Conservation (phyloP, 2,797 vertebrate genomes). For the Phrynocephalus forsythii region DNA sequence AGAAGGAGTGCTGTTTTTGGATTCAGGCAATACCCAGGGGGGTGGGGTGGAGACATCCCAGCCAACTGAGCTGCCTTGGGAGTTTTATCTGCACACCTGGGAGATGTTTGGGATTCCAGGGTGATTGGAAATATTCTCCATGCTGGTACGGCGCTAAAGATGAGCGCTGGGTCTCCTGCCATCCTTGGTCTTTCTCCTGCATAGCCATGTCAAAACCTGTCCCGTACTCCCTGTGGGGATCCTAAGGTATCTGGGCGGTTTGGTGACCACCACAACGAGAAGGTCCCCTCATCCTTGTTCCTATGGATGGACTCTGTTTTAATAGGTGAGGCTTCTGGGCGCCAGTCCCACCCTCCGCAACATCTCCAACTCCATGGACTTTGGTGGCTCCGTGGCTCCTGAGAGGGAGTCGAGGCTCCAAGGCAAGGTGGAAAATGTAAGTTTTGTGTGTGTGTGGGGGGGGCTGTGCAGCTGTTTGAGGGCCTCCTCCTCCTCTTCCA, state of each 20-base stretch:
- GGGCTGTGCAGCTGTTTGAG: no score
- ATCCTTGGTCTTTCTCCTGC: neutral
- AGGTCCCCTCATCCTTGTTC: neutral
- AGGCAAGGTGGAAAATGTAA: slow-evolving; percentile 85
- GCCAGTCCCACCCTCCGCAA: slow-evolving; percentile 83
- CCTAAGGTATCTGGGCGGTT: neutral
- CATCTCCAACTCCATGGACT: slow-evolving; percentile 64
- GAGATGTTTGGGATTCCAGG: no score
- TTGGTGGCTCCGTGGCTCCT: slow-evolving; percentile 10
- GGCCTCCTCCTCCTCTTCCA: no score
- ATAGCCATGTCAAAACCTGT: neutral
- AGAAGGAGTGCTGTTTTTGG: slow-evolving; percentile 54
- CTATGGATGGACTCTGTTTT: neutral
- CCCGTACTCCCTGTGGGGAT: neutral
- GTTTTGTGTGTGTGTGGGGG: neutral
- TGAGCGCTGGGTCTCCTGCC: neutral
- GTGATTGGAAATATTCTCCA: no score
- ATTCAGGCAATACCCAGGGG: neutral
- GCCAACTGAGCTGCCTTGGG: no score
- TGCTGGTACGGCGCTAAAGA: no score
- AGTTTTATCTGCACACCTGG: no score
- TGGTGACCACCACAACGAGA: neutral
- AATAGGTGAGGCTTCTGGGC: slow-evolving; percentile 81
- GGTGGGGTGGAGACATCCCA: no score
- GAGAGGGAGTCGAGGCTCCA: neutral